Evolutionary conservation across 2,113 vertebrate species (phyloP).

Genomic region (Trachemys scripta): DNA sequence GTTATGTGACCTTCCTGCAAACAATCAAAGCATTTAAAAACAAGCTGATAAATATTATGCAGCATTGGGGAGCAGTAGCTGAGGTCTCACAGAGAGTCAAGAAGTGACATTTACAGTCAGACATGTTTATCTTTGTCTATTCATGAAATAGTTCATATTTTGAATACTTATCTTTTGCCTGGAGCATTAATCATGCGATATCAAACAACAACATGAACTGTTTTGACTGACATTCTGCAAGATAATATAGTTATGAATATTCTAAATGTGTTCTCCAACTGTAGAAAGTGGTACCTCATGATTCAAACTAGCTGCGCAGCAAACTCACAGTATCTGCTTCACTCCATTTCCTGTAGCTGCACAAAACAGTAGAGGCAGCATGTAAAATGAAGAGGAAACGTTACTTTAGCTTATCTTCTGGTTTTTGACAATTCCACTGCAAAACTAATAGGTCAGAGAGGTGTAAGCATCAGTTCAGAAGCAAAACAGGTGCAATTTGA

Average conservation of each 20-base stretch:
- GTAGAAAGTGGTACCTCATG: constrained; percentile 32
- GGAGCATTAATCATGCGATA: constrained; percentile 53
- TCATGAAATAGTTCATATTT: constrained; percentile 34
- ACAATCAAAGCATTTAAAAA: neutral
- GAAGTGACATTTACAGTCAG: constrained; percentile 31
- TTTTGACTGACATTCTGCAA: neutral
- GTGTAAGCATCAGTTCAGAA: neutral
- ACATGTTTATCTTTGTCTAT: constrained; percentile 52
- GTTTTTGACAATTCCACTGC: neutral
- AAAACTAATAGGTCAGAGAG: neutral
- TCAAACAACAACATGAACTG: constrained; percentile 24
- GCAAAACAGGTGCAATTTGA: neutral
- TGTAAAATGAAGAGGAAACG: constrained; percentile 20
- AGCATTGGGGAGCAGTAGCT: constrained; percentile 42
- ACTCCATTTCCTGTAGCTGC: constrained; percentile 52
- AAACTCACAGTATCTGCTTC: constrained; percentile 36
- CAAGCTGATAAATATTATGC: neutral
- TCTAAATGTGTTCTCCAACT: constrained; percentile 40
- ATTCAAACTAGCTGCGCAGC: constrained; percentile 45
- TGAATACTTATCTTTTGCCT: neutral
- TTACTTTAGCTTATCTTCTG: constrained; percentile 37
- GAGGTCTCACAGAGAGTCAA: constrained; percentile 1
- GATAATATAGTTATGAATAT: neutral
- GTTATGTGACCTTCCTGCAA: neutral
- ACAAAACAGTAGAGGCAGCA: constrained; percentile 39